A percentile compares a stretch with the other conserved stretches of the same genome.
phyloP scores from a whole-genome alignment of 2,888 invertebrate species.

The Apodemia mormo region DNA sequence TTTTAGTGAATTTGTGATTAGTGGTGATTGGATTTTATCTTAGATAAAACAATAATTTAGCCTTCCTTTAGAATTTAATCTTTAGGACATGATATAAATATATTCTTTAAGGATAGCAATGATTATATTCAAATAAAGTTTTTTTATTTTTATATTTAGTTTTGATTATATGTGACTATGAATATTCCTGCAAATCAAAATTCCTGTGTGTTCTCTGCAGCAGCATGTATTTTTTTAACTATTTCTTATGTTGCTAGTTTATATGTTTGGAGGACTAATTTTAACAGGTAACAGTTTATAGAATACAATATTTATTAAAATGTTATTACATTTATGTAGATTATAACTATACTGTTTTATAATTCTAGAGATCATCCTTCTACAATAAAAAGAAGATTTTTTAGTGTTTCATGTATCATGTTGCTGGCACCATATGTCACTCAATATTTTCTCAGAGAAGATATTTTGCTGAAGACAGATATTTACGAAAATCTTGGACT shows the following conservation, averaged over 20 bases:
- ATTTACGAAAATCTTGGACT: slow-evolving; percentile 89
- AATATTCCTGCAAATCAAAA: slow-evolving; percentile 49
- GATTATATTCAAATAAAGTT: background rate
- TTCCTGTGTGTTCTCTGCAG: slow-evolving; percentile 82
- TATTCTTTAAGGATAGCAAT: background rate
- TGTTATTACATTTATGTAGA: background rate
- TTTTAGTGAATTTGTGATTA: too few species aligned
- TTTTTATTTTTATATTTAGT: background rate
- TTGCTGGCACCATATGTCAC: slow-evolving; percentile 89
- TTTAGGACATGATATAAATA: too few species aligned
- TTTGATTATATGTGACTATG: slow-evolving; percentile 32
- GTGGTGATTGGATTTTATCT: too few species aligned
- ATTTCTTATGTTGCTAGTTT: slow-evolving; percentile 92
- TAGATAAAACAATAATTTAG: too few species aligned
- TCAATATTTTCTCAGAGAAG: slow-evolving; percentile 85
- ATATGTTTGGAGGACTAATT: slow-evolving; percentile 91
- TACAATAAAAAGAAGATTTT: slow-evolving; percentile 92
- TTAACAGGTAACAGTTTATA: slow-evolving; percentile 84
- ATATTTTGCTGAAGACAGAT: slow-evolving; percentile 82
- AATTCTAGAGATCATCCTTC: slow-evolving; percentile 91
- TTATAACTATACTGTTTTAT: slow-evolving; percentile 20
- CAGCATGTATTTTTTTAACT: slow-evolving; percentile 89
- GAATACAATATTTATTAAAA: background rate
- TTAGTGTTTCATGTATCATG: slow-evolving; percentile 92
- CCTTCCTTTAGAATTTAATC: too few species aligned